Conservation (phyloP, 2,113 vertebrate genomes). For the Macquaria ambigua region DNA sequence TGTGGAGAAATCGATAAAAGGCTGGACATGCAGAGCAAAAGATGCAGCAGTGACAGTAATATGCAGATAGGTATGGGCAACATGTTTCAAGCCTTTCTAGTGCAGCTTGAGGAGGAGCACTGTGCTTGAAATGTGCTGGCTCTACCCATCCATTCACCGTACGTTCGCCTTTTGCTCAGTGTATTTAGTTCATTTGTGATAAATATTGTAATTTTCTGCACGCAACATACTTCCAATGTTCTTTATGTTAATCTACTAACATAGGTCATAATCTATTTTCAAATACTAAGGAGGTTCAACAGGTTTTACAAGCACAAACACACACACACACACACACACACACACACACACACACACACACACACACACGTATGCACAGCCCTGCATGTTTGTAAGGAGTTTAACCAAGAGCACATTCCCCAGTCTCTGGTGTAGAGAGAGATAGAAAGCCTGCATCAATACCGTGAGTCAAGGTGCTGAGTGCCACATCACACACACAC, state of each 20-base stretch:
- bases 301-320: conserved; percentile 6
- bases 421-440: conserved; percentile 33
- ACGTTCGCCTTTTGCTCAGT: background rate
- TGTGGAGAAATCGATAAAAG: background rate
- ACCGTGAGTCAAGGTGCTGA: conserved; percentile 35
- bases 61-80: background rate
- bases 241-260: background rate
- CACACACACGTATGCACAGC: background rate
- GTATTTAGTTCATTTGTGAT: background rate
- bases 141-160: background rate
- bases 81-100: background rate
- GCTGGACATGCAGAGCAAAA: background rate
- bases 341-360: background rate
- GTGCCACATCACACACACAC: conserved; percentile 27
- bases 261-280: background rate
- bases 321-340: background rate
- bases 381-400: background rate
- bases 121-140: background rate
- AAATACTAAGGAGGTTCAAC: background rate
- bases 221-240: background rate
- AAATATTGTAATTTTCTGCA: background rate
- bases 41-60: background rate
- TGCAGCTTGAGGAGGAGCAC: background rate
- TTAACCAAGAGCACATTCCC: conserved; percentile 38
- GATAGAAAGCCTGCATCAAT: conserved; percentile 51